Evolutionary conservation across 64 coral and sea anemone genomes (phyloP).

Genomic region (Dendrophyllia cribrosa): DNA sequence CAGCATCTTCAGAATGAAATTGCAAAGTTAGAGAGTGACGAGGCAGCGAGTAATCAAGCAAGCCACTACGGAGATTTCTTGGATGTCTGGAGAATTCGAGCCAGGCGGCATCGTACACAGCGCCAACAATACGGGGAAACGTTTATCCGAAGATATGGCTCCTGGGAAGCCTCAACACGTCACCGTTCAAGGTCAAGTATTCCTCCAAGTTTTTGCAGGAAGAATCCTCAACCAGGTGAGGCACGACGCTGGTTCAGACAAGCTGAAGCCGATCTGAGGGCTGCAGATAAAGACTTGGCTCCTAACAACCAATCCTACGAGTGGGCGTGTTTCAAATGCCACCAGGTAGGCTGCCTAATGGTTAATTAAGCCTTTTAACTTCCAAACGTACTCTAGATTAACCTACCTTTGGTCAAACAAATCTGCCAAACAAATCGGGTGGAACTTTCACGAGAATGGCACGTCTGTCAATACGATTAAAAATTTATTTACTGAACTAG

Average conservation of each 20-base stretch:
- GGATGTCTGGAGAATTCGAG: slow-evolving; percentile 47
- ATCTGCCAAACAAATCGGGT: too few relatives aligned
- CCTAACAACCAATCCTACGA: slow-evolving; percentile 41
- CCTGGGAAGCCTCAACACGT: background rate
- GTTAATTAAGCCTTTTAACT: slow-evolving; percentile 10
- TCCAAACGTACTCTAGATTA: too few relatives aligned
- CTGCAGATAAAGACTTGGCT: slow-evolving; percentile 40
- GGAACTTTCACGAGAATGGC: too few relatives aligned
- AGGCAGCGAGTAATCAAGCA: background rate
- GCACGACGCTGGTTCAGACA: slow-evolving; percentile 79
- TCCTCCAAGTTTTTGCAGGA: slow-evolving; percentile 46
- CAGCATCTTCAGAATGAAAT: slow-evolving; percentile 70
- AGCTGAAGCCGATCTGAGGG: slow-evolving; percentile 65
- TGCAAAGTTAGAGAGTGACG: slow-evolving; percentile 48
- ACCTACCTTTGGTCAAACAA: too few relatives aligned
- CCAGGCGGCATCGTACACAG: slow-evolving; percentile 24
- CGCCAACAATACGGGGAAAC: background rate
- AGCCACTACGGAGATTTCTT: slow-evolving; percentile 26
- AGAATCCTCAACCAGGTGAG: slow-evolving; percentile 81
- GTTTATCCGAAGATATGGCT: background rate
- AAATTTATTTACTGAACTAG: too few relatives aligned
- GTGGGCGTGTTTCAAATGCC: slow-evolving; percentile 84
- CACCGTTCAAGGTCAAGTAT: background rate
- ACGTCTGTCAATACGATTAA: too few relatives aligned
- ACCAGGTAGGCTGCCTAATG: slow-evolving; percentile 55